phyloP scores from a whole-genome alignment of 1,140 invertebrate species.

The Drosophila punjabiensis region DNA sequence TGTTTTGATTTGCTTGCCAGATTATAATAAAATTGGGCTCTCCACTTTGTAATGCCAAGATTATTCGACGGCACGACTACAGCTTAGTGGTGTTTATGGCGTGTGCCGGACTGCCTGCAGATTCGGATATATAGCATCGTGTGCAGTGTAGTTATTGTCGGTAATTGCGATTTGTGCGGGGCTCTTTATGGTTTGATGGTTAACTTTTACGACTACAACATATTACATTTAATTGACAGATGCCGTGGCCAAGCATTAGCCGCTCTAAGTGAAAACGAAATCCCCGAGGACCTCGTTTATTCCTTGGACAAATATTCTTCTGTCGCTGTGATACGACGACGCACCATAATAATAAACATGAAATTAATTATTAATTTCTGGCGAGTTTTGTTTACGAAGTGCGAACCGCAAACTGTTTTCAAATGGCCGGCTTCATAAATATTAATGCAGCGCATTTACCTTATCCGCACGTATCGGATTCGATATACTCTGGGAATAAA shows the following conservation, averaged over 20 bases:
- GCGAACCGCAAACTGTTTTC: conserved; percentile 42
- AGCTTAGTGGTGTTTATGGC: conserved; percentile 45
- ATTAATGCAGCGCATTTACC: conserved; percentile 42
- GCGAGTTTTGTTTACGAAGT: conserved; percentile 32
- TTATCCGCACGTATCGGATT: conserved; percentile 47
- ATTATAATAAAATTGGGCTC: conserved; percentile 65
- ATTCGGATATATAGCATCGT: conserved; percentile 10
- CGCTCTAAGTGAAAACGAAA: conserved; percentile 33
- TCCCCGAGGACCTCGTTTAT: conserved; percentile 9
- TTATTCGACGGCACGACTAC: conserved; percentile 52
- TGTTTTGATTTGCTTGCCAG: conserved; percentile 61
- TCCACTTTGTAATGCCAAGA: conserved; percentile 53
- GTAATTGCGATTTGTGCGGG: conserved; percentile 60
- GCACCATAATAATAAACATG: conserved; percentile 34
- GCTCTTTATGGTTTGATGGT: conserved; percentile 51
- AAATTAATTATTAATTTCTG: conserved; percentile 44
- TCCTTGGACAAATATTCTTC: conserved; percentile 24
- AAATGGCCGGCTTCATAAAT: conserved; percentile 30
- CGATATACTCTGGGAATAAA: conserved; percentile 36
- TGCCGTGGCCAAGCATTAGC: conserved; percentile 20
- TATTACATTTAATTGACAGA: conserved; percentile 73
- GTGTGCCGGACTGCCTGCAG: conserved; percentile 14
- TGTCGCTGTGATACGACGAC: conserved; percentile 6
- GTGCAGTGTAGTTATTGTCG: conserved; percentile 25
- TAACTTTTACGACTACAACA: conserved; percentile 67